Base-by-base conservation (phyloP, 2,888 invertebrate genomes). In the Pogonocherus hispidulus region DNA sequence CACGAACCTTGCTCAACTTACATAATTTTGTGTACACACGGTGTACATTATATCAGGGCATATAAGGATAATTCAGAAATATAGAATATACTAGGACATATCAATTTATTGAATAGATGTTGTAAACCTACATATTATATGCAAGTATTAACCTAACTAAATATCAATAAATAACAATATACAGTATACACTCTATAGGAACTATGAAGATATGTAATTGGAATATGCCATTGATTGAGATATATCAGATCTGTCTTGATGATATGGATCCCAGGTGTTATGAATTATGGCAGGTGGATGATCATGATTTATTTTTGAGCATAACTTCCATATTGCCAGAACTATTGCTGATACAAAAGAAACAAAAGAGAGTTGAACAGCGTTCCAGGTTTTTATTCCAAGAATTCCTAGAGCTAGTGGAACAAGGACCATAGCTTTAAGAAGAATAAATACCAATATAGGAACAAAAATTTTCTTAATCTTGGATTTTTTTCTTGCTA, bases 321-420 rank as follows among this genome's bases (percentile, higher is more conserved):
- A 94, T 74, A 94, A 89, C 85, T 94, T 94, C 91, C 94, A 95
- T 84, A 94, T 92, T 76, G 94, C 94, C 85, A 95, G 87, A 71
- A 92, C 93, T 76, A 94, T 91, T 79, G 94, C 93, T 22, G 94
- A 91, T 78, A 94, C 90, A 87, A 95, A 95, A 47, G 94, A 93
- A 89, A 94, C 92, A 91, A 94, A 94, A 18, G 94, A 93, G 80
- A 95, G 89, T 82, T 94, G 94, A 76, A 94, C 90, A 3, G 94
- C 94, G 84, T 95, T 94, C 92, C 94, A 94, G 52, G 95, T 94
- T 87, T 94, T 95, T 83, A 95, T 88, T 81, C 94, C 94, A 73
- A 94, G 89, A 72, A 94, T 91, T 81, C 94, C 95, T 82, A 95
- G 91, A 56, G 94, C 94, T 84, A 95, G 87, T 20, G 95, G 95